phyloP scores from a whole-genome alignment of 2,797 vertebrate species.

The Malurus splendens region DNA sequence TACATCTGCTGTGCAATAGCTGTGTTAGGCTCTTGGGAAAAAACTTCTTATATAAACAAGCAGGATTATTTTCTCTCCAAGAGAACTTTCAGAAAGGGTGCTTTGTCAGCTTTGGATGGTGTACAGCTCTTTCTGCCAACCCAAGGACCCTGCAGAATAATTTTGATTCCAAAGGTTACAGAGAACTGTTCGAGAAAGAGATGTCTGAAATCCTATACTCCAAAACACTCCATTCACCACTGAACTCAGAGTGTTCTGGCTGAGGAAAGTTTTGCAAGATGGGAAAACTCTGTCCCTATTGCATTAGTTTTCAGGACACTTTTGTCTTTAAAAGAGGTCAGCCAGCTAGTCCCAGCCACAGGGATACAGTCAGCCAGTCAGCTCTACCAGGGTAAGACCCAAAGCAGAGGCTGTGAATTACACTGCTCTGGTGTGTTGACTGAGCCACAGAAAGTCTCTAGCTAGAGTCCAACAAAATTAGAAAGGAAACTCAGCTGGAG shows the following conservation, averaged over 20 bases:
- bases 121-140: conserved; percentile 20
- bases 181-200: background rate
- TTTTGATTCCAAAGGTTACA: conserved; percentile 38
- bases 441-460: background rate
- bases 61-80: conserved; percentile 49
- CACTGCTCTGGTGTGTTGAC: background rate
- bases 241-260: background rate
- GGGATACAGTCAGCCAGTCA: background rate
- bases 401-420: background rate
- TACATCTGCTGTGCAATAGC: conserved; percentile 56
- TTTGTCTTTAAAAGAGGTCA: background rate
- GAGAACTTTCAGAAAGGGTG: conserved; percentile 28
- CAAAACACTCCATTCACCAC: background rate
- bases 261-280: background rate
- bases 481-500: background rate
- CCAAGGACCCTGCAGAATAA: background rate
- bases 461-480: background rate
- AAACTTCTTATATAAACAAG: conserved; percentile 52
- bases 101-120: conserved; percentile 17
- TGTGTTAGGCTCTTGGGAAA: conserved; percentile 39
- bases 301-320: background rate
- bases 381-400: background rate
- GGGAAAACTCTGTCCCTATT: background rate
- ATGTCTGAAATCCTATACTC: conserved; percentile 12
- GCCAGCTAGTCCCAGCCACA: background rate